phyloP scores from a whole-genome alignment of 2,113 vertebrate genomes.

The Malurus elegans region DNA sequence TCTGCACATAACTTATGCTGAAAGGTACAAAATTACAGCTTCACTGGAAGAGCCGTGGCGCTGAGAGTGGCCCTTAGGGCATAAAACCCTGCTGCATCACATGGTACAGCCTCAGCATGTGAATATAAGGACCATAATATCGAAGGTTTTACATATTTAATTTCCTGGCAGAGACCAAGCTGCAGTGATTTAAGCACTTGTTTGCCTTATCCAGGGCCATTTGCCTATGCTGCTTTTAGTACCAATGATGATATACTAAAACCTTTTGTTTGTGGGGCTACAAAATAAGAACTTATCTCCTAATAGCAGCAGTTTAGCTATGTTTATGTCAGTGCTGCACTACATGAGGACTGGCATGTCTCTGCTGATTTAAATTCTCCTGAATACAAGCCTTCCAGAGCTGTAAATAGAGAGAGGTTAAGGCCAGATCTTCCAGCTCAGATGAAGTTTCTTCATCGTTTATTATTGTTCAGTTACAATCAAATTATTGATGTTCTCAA shows the following conservation, averaged over 20 bases:
- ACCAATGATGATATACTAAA: conserved; percentile 51
- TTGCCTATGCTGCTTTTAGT: conserved; percentile 46
- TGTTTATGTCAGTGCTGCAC: conserved; percentile 6
- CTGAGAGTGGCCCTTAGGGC: neutral
- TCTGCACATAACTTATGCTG: neutral
- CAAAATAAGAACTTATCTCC: conserved; percentile 66
- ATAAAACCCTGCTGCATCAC: conserved; percentile 15
- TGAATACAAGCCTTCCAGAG: conserved; percentile 4
- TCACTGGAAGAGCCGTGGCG: neutral
- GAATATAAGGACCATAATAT: conserved; percentile 18
- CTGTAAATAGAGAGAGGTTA: conserved; percentile 46
- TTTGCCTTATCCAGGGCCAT: conserved; percentile 27
- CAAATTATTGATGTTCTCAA: conserved; percentile 30
- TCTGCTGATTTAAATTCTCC: conserved; percentile 42
- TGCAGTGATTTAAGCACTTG: conserved; percentile 35
- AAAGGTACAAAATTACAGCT: conserved; percentile 4
- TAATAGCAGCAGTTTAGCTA: conserved; percentile 52
- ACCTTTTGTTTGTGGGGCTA: conserved; percentile 40
- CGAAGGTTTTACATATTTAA: conserved; percentile 51
- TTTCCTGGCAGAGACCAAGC: conserved; percentile 40
- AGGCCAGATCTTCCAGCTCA: conserved; percentile 33
- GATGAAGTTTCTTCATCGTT: conserved; percentile 16
- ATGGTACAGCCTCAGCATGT: conserved; percentile 1
- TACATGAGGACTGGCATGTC: neutral
- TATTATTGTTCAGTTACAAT: conserved; percentile 29